Base-by-base conservation (phyloP, 1,140 invertebrate genomes). In the Drosophila bocki region DNA sequence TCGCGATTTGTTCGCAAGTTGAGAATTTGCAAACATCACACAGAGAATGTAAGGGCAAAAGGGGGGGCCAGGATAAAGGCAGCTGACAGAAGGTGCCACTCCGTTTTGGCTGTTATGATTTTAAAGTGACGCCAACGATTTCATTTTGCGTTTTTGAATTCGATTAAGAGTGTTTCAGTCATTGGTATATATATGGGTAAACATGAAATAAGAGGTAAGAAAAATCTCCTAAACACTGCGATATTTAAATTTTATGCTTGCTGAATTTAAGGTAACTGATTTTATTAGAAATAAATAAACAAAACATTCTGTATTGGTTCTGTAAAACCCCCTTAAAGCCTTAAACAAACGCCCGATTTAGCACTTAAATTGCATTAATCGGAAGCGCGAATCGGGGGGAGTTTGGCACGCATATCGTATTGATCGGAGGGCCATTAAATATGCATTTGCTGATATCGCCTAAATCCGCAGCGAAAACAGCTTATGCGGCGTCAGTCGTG, bases 401-500 rank as follows among this genome's bases (percentile, higher is more conserved):
- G 22, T 17, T 4, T n/a, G 39, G 12, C 29, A 22, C 54, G 45
- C 53, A 62, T 83, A 74, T 86, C 84, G 48, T 50, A 90, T 78
- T 81, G 78, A 82, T 90, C 84, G 80, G 74, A 68, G 72, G 88
- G 78, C 85, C 84, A 85, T 90, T 88, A 88, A 90, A 90, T 90
- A 85, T 87, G 84, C 84, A 87, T 87, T 87, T 88, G 53, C 80
- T 90, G 84, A 87, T 88, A 90, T 88, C 84, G 76, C 63, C 78
- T 51, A 81, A 88, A 90, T 83, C 84, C 84, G 81, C 70, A 85
- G 58, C 85, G 85, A 85, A 88, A 85, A 85, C 84, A 88, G 84
- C 84, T 88, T 88, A 88, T 88, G 85, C 50, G 81, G 85, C 80
- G 67, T 65, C 76, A 71, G 67, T 59, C 64, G 58, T 50, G 48